Evolutionary conservation across 2,888 invertebrate genomes (phyloP).

Genomic region (Coenonympha glycerion): DNA sequence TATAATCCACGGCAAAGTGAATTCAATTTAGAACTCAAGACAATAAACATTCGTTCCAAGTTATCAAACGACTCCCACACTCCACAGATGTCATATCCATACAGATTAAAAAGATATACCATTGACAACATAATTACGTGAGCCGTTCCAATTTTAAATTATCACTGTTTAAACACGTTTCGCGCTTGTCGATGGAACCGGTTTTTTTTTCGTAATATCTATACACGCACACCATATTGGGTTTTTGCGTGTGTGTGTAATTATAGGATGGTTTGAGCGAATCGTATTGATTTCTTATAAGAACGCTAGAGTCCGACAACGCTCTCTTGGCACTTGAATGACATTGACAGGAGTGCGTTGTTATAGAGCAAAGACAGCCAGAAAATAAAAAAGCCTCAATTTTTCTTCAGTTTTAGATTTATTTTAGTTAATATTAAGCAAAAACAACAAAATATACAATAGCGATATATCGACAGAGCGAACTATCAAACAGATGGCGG

Average conservation of each 20-base stretch:
- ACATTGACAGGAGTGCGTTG: too few relatives aligned
- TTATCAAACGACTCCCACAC: constrained; percentile 13
- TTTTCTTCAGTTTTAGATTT: too few relatives aligned
- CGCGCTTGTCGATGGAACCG: constrained; percentile 4
- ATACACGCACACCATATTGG: constrained; percentile 2
- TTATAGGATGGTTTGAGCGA: neutral
- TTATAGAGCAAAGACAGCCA: too few relatives aligned
- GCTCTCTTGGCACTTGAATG: too few relatives aligned
- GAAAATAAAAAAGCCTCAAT: too few relatives aligned
- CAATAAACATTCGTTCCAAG: neutral
- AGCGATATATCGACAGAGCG: too few relatives aligned
- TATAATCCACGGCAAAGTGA: too few relatives aligned
- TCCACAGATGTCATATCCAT: constrained; percentile 22
- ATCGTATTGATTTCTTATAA: neutral
- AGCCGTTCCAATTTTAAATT: constrained; percentile 28
- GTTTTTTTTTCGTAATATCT: constrained; percentile 7
- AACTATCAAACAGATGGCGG: too few relatives aligned
- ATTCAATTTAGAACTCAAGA: neutral
- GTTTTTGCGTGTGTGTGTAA: neutral
- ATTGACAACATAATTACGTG: constrained; percentile 47
- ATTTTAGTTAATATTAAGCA: too few relatives aligned
- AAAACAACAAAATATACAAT: too few relatives aligned
- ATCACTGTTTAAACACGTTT: constrained; percentile 19
- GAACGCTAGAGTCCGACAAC: too few relatives aligned
- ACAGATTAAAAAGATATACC: constrained; percentile 21